phyloP scores from a whole-genome alignment of 2,113 vertebrate genomes.

The Alces alces region DNA sequence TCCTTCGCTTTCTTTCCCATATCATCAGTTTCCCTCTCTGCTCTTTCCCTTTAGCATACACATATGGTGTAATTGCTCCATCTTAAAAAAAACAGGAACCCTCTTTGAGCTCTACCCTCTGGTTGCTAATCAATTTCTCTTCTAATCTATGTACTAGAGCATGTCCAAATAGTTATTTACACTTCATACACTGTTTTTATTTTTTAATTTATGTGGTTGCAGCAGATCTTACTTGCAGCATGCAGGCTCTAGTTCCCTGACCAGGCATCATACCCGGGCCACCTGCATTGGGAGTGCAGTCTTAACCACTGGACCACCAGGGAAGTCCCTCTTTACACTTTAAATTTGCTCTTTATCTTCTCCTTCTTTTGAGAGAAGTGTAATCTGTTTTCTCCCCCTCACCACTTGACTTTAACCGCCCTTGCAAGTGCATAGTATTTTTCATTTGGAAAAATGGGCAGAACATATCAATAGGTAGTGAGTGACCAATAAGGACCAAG shows the following conservation, averaged over 20 bases:
- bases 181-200: neutral
- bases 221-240: neutral
- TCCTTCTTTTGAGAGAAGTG: neutral
- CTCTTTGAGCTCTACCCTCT: neutral
- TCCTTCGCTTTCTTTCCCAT: neutral
- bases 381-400: neutral
- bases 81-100: neutral
- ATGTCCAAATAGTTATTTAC: neutral
- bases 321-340: neutral
- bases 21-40: neutral
- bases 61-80: neutral
- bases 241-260: neutral
- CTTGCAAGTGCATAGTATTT: neutral
- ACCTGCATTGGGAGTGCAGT: neutral
- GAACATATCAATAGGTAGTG: neutral
- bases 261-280: rapidly evolving
- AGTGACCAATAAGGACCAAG: neutral
- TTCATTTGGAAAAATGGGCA: neutral
- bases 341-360: neutral
- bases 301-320: neutral
- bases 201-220: neutral
- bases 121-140: neutral
- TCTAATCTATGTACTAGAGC: neutral
- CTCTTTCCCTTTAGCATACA: neutral
- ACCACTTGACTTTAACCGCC: neutral